Conservation (phyloP, 1,140 invertebrate species). For the Drosophila arawakana region DNA sequence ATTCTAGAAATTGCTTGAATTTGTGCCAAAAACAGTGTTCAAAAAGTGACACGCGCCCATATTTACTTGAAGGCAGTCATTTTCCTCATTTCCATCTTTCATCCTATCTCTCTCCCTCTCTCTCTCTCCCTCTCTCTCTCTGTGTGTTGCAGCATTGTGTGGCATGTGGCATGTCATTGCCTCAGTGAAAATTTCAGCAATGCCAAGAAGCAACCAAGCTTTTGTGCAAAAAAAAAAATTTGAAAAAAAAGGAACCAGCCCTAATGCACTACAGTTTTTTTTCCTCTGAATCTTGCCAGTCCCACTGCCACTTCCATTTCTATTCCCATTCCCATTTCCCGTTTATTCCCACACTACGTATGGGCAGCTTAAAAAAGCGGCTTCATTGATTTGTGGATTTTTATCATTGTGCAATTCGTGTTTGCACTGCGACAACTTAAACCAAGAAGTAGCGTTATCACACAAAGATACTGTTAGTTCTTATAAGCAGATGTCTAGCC, state of each 20-base stretch:
- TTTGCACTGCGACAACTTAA: constrained; percentile 57
- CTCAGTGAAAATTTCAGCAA: constrained; percentile 20
- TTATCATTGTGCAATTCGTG: constrained; percentile 67
- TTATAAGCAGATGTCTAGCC: constrained; percentile 59
- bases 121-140: neutral
- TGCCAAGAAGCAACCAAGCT: constrained; percentile 29
- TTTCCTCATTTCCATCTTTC: constrained; percentile 30
- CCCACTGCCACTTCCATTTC: neutral
- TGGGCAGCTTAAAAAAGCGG: neutral
- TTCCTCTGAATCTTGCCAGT: neutral
- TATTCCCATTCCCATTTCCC: neutral
- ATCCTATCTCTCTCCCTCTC: neutral
- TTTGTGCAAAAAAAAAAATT: constrained; percentile 20
- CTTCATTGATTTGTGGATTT: constrained; percentile 64
- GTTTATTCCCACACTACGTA: constrained; percentile 9
- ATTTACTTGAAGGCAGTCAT: constrained; percentile 7
- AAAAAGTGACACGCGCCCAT: constrained; percentile 11
- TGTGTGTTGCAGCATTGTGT: constrained; percentile 49
- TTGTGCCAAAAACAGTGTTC: constrained; percentile 20
- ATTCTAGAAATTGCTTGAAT: constrained; percentile 9
- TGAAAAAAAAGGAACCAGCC: constrained; percentile 2
- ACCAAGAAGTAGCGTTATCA: constrained; percentile 35
- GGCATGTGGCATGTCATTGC: constrained; percentile 59
- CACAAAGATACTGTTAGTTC: constrained; percentile 24
- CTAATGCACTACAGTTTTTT: constrained; percentile 6